These are phyloP conservation scores for Rhinella marina DNA, from an alignment of 2,797 vertebrate genomes.

Conservation along the genomic window DNA sequence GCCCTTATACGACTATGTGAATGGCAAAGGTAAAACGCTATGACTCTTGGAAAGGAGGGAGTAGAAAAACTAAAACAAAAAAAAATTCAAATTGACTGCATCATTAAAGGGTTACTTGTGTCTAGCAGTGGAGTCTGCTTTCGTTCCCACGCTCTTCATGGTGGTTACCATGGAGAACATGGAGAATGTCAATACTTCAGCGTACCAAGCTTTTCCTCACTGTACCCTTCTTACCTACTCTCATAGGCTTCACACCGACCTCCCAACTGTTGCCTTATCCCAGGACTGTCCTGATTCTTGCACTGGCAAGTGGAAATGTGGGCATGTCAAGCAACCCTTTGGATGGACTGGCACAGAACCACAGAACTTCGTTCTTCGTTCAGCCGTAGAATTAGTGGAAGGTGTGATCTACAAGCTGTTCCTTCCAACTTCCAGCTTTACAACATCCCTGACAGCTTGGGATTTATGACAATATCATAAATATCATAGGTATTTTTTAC, in stretches of 20 bases:
- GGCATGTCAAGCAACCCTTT: background rate
- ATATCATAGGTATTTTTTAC: background rate
- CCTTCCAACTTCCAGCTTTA: background rate
- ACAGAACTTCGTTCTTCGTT: too few relatives aligned
- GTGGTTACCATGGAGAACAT: conserved; percentile 27
- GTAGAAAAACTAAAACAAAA: too few relatives aligned
- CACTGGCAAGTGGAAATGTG: background rate
- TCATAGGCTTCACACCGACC: background rate
- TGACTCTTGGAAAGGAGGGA: too few relatives aligned
- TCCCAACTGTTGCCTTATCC: background rate
- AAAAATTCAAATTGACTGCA: too few relatives aligned
- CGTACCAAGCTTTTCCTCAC: background rate
- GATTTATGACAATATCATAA: background rate
- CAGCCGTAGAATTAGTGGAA: background rate
- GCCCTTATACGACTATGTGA: too few relatives aligned
- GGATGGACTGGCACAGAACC: background rate
- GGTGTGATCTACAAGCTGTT: background rate
- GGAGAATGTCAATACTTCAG: background rate
- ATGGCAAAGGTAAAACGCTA: too few relatives aligned
- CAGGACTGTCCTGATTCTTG: background rate
- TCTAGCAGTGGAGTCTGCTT: background rate
- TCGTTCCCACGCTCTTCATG: background rate
- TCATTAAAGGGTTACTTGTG: background rate
- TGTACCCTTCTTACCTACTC: background rate
- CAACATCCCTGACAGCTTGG: background rate